Evolutionary conservation across 2,888 invertebrate species (phyloP), one percentile per base, ranked within the genome.

Genomic region (Esperia sulphurella): DNA sequence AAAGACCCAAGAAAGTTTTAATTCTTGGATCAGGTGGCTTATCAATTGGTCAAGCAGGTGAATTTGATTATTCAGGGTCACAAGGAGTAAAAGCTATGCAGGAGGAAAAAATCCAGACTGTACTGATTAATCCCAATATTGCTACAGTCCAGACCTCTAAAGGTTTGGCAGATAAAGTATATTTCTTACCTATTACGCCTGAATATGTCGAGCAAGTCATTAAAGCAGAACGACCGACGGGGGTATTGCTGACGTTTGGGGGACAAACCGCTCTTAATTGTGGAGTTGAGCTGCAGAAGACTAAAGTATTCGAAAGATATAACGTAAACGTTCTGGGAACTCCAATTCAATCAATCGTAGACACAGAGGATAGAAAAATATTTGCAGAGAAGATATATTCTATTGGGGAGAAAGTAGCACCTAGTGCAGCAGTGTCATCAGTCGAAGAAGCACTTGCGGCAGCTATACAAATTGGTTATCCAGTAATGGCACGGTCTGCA

Each of bases 61-160:
- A 99, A 88, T 99, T 99, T 75, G 99, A 99, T 83, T 99, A 99
- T 82, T 99, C 98, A 0, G 99, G 99, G 0, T 98, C 98, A 0
- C 99, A 99, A 90, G 98, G 96, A 5, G 97, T 99, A 42, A 99
- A 99, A 90, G 99, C 99, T 0, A 88, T 99, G 71, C 93, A 95
- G 59, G 99, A 99, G 83, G 97, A 98, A 79, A 94, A 95, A 57
- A 96, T 99, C 48, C 95, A 97, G 79, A 98, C 98, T 0, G 95
- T 99, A 6, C 89, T 99, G 1, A 98, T 99, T 49, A 99, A 99
- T 85, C 99, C 99, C 0, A 99, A 99, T 71, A 98, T 99, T 60
- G 99, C 99, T 1, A 99, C 99, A 0, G 99, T 99, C 0, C 99
- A 99, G 89, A 99, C 99, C 0, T 98, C 98, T 0, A 98, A 98